A percentile compares a stretch with the other conserved stretches of the same genome.
phyloP scores from a whole-genome alignment of 2,113 vertebrate genomes.

The Eulacestoma nigropectus region DNA sequence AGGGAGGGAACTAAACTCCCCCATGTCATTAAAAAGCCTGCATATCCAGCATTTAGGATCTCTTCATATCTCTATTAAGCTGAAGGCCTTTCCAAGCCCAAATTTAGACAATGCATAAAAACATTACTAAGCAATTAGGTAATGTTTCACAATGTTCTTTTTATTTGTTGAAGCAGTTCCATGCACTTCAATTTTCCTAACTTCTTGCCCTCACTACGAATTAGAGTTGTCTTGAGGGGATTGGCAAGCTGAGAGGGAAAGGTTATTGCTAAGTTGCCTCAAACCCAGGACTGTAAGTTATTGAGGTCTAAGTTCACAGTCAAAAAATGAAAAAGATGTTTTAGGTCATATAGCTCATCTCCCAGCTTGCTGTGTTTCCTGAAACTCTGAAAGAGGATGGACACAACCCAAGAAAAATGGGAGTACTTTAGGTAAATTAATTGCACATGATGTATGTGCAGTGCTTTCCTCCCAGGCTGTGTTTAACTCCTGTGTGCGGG shows the following conservation, averaged over 20 bases:
- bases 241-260: not conserved
- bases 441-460: fast-evolving
- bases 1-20: not conserved
- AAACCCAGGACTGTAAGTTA: not conserved
- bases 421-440: not conserved
- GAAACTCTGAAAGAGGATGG: not conserved
- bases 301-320: not conserved
- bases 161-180: constrained; percentile 63
- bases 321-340: not conserved
- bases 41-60: not conserved
- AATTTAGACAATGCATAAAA: constrained; percentile 72
- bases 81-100: constrained; percentile 59
- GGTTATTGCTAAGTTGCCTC: constrained; percentile 14
- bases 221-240: constrained; percentile 35
- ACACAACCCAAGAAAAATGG: not conserved
- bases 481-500: not conserved
- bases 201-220: constrained; percentile 28
- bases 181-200: constrained; percentile 61
- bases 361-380: not conserved
- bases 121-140: constrained; percentile 77
- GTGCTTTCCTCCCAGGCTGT: not conserved
- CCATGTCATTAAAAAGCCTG: not conserved
- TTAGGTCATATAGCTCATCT: not conserved
- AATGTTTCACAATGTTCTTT: constrained; percentile 71
- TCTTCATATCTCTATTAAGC: constrained; percentile 52